Base-by-base conservation (phyloP, 2,888 invertebrate species). In the Dione vanillae region DNA sequence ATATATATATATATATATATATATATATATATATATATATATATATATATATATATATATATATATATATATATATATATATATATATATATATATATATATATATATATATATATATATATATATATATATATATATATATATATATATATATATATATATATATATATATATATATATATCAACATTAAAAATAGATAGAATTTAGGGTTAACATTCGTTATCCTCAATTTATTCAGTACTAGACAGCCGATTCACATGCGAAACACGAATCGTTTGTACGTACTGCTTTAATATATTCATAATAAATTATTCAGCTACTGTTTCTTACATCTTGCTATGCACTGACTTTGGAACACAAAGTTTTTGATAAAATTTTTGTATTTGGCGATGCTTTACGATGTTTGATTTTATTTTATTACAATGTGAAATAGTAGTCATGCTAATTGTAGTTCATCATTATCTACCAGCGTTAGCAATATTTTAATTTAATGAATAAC, bases 251-350 rank as follows among this genome's bases (percentile, higher is more conserved):
- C 35, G 37, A 40, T 56, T 56, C 56, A 19, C 56, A 56, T 56
- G 56, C 56, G 40, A 37, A 56, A 16, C 56, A 37, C 40, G 37
- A 40, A 14, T 16, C 56, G 56, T 40, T 16, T 37, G 37, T 56
- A 56, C 56, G 56, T 56, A 37, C 16, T 56, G 40, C 40, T 56
- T 40, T 16, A 56, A 56, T 37, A 56, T 56, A 56, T 61, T 61
- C 45, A 61, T 45, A 27, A 27, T 61, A 45, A 45, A 61, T 61
- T 61, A 61, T 61, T 61, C 61, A 61, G 45, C 20, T 61, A 27
- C 27, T 20, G 27, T 61, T 45, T 43, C 45, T 49, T 49, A 45
- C 27, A 45, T 61, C 27, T 45, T 61, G 43, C 11, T 45, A 45
- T 43, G 61, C 61, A 45, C 27, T 9, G 20, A 56, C 37, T 56